A percentile compares a stretch with the other conserved stretches of the same genome.
phyloP scores from a whole-genome alignment of 2,888 invertebrate species.

The Drosophila borborema region DNA sequence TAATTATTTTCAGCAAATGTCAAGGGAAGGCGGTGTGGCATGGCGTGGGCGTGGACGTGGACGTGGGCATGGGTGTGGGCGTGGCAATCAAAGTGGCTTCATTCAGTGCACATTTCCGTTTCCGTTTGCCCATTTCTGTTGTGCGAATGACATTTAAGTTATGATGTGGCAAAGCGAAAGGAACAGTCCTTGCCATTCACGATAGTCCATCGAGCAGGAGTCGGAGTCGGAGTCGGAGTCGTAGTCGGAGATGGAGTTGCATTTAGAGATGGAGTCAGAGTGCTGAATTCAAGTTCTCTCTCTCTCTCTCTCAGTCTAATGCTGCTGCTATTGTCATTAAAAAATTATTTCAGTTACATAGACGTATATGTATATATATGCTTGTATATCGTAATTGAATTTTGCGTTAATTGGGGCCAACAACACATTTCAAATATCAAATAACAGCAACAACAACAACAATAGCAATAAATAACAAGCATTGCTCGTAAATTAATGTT shows the following conservation, averaged over 20 bases:
- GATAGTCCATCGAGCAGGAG: neutral
- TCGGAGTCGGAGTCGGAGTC: neutral
- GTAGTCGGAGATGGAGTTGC: neutral
- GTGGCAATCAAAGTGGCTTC: slow-evolving; percentile 43
- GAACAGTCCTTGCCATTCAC: slow-evolving; percentile 22
- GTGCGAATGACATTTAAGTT: slow-evolving; percentile 62
- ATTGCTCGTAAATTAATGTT: slow-evolving; percentile 70
- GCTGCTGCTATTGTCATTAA: slow-evolving; percentile 54
- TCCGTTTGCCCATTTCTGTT: slow-evolving; percentile 52
- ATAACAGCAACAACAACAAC: slow-evolving; percentile 10
- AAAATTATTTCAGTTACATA: slow-evolving; percentile 70
- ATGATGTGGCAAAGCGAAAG: slow-evolving; percentile 35
- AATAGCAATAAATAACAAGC: slow-evolving; percentile 7
- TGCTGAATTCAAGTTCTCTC: neutral
- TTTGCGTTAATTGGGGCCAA: slow-evolving; percentile 62
- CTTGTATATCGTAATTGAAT: slow-evolving; percentile 77
- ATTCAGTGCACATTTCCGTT: slow-evolving; percentile 69
- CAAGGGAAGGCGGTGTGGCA: neutral
- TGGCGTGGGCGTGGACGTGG: no score
- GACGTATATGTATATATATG: no score
- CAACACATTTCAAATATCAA: slow-evolving; percentile 23
- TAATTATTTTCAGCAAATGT: slow-evolving; percentile 50
- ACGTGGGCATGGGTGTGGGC: neutral
- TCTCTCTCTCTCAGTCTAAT: neutral
- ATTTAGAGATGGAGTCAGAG: neutral